Percentiles rank a stretch among this genome's conserved stretches.
These are phyloP conservation scores for Oxyura jamaicensis DNA, from an alignment of 2,113 vertebrate species.

Conservation along the genomic window DNA sequence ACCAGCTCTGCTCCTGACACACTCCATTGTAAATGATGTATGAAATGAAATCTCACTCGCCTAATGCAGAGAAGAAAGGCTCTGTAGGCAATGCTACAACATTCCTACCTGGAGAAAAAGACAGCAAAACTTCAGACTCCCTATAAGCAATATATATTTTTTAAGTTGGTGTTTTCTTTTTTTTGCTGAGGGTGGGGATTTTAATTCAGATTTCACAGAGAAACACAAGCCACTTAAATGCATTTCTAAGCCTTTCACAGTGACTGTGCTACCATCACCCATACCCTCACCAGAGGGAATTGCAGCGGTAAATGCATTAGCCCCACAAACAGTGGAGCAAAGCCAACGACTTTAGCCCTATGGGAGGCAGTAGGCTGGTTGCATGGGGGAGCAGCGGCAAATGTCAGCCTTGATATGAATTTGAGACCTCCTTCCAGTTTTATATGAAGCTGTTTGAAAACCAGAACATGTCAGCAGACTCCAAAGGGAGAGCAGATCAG, in stretches of 20 bases:
- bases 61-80: conserved; percentile 69
- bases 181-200: not conserved
- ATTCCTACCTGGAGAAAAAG: conserved; percentile 19
- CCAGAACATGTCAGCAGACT: not conserved
- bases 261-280: not conserved
- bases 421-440: conserved; percentile 54
- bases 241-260: conserved; percentile 52
- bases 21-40: conserved; percentile 72
- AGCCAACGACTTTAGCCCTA: conserved; percentile 45
- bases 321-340: conserved; percentile 25
- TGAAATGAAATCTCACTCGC: conserved; percentile 70
- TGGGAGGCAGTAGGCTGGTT: conserved; percentile 17
- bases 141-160: not conserved
- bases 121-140: conserved; percentile 22
- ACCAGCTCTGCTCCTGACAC: conserved; percentile 49
- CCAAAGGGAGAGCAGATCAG: conserved; percentile 35
- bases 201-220: conserved; percentile 59
- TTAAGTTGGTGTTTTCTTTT: conserved; percentile 43
- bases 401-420: conserved; percentile 50
- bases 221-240: conserved; percentile 23
- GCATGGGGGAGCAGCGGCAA: not conserved
- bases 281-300: not conserved
- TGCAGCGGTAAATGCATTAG: conserved; percentile 52
- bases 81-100: conserved; percentile 62
- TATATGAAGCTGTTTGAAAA: conserved; percentile 24